Evolutionary conservation across 2,113 vertebrate genomes (phyloP).

Genomic region (Anoplopoma fimbria): DNA sequence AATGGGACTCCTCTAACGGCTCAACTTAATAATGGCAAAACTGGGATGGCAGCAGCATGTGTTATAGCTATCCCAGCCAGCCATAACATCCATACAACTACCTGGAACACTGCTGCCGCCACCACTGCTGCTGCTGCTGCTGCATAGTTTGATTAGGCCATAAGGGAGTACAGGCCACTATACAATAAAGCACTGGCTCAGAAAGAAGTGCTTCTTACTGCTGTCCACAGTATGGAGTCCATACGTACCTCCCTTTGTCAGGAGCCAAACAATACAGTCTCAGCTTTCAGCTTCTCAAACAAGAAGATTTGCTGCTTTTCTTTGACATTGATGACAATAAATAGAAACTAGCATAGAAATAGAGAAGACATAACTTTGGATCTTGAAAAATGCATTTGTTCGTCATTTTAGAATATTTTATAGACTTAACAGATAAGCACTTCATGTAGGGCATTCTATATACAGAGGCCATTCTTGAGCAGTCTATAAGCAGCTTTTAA

Average conservation of each 20-base stretch:
- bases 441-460: not conserved
- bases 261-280: not conserved
- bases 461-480: not conserved
- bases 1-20: constrained; percentile 73
- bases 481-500: not conserved
- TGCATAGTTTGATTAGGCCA: constrained; percentile 65
- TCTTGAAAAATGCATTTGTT: not conserved
- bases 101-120: constrained; percentile 27
- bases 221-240: not conserved
- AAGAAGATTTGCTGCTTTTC: not conserved
- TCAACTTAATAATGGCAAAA: constrained; percentile 72
- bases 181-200: constrained; percentile 32
- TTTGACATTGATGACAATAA: not conserved
- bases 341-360: not conserved
- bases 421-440: not conserved
- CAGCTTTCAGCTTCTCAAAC: not conserved
- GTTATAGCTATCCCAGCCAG: constrained; percentile 57
- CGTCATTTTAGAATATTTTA: not conserved
- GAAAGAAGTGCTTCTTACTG: constrained; percentile 2
- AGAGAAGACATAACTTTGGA: not conserved
- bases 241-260: not conserved
- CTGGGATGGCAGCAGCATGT: constrained; percentile 67
- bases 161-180: constrained; percentile 54
- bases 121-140: constrained; percentile 22
- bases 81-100: constrained; percentile 56